Percentiles rank a stretch among this genome's conserved stretches.
Conservation (phyloP, 2,888 invertebrate genomes). For the Eustalomyia histrio region DNA sequence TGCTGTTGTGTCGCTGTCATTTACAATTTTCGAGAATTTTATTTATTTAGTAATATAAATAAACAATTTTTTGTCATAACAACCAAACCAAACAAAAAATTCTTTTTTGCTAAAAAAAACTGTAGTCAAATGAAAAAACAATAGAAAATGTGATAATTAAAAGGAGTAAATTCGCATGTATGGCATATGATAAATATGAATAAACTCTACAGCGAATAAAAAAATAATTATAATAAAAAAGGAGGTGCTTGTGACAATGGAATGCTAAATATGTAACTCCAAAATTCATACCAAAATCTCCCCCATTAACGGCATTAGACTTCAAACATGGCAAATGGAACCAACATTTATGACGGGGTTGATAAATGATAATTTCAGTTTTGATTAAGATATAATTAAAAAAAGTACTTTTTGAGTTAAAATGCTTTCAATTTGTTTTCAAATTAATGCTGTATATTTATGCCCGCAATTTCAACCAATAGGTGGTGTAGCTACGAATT, state of each 20-base stretch:
- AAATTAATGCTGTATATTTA: no score
- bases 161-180: slow-evolving; percentile 50
- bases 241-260: slow-evolving; percentile 57
- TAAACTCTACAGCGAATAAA: slow-evolving; percentile 22
- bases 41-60: slow-evolving; percentile 59
- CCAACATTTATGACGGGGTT: not conserved
- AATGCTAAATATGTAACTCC: slow-evolving; percentile 38
- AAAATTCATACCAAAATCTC: not conserved
- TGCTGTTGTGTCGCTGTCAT: slow-evolving; percentile 60
- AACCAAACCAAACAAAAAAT: slow-evolving; percentile 38
- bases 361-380: no score
- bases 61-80: slow-evolving; percentile 49
- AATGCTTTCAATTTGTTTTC: no score
- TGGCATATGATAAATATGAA: slow-evolving; percentile 51
- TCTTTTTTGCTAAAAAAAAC: not conserved
- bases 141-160: slow-evolving; percentile 56
- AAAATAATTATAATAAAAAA: slow-evolving; percentile 20
- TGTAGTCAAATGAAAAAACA: slow-evolving; percentile 32
- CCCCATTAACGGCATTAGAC: not conserved
- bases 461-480: no score
- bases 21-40: slow-evolving; percentile 62
- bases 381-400: no score
- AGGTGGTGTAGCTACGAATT: no score
- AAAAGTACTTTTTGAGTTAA: no score
- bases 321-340: slow-evolving; percentile 7